Evolutionary conservation across 1,140 invertebrate species (phyloP), one percentile per base, ranked within the genome.

Genomic region (Drosophila aff.): DNA sequence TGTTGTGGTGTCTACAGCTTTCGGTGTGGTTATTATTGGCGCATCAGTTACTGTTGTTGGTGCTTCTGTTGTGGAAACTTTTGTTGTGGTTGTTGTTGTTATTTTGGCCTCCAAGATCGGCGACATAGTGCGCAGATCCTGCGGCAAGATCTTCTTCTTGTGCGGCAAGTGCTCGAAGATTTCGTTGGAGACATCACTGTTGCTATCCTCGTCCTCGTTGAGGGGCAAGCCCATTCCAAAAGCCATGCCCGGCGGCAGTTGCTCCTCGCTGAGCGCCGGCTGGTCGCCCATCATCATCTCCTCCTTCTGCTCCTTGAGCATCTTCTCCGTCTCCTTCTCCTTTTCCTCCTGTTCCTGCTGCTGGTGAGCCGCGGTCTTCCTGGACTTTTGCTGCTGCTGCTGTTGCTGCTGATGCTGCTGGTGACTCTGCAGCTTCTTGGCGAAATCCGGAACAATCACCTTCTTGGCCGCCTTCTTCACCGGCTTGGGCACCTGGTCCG

Each of bases 231-330:
- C 40, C 28, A 64, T 47, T 4, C 64, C 31, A 3, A 65, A 9
- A 2, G 53, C 33, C 43, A 73, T 16, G n/a, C 28, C 60, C 21
- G 41, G 49, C 2, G 79, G 81, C 59, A 81, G 23, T 23, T 79
- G 79, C 47, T 82, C 76, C n/a, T 69, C 74, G n/a, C 79, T 91
- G 7, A 79, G 40, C 0, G 85, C 66, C 61, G 92, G 91, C 49
- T 91, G 91, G 41, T 93, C 92, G 8, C 91, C 91, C 91, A 93
- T 84, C 92, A 93, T 93, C 78, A 92, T 82, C 46, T 92, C 91
- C 44, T 82, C 58, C 49, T 71, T 44, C 36, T 84, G 63, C 8
- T 81, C 60, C 23, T 40, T 43, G 28, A 59, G 13, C 16, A 65
- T n/a, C 46, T 52, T 52, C 28, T 52, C 16, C 9, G 21, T 13